Evolutionary conservation across 2,113 vertebrate species (phyloP).

Genomic region (Colinus virginianus): DNA sequence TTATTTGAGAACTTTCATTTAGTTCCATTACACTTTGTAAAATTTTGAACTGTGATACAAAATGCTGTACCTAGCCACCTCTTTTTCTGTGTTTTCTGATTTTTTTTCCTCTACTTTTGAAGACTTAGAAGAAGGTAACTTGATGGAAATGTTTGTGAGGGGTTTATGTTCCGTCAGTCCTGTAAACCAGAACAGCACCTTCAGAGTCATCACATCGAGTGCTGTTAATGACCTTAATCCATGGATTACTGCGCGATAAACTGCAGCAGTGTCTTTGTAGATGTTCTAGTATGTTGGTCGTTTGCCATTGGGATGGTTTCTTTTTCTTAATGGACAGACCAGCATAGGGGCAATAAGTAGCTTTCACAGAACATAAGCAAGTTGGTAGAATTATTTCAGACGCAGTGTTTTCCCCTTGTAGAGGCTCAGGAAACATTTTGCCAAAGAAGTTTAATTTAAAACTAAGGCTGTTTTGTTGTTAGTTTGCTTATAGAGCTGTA

Average conservation of each 20-base stretch:
- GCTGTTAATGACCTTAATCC: constrained; percentile 69
- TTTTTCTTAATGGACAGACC: background rate
- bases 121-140: background rate
- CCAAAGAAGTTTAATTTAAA: background rate
- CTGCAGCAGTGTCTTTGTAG: constrained; percentile 51
- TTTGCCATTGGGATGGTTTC: background rate
- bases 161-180: background rate
- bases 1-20: background rate
- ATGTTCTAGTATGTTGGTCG: constrained; percentile 1
- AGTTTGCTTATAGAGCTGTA: background rate
- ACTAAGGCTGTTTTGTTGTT: background rate
- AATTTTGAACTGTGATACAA: background rate
- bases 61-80: background rate
- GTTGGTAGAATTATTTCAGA: background rate
- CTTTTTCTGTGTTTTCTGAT: background rate
- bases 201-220: background rate
- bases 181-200: constrained; percentile 23
- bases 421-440: fast-evolving
- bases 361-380: background rate
- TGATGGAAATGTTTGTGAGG: background rate
- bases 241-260: constrained; percentile 49
- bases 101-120: background rate
- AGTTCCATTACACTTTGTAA: background rate
- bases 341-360: background rate
- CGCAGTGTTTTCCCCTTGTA: background rate